Evolutionary conservation across 2,888 invertebrate genomes (phyloP), one percentile per base, ranked within the genome.

Genomic region (Elmis aenea): DNA sequence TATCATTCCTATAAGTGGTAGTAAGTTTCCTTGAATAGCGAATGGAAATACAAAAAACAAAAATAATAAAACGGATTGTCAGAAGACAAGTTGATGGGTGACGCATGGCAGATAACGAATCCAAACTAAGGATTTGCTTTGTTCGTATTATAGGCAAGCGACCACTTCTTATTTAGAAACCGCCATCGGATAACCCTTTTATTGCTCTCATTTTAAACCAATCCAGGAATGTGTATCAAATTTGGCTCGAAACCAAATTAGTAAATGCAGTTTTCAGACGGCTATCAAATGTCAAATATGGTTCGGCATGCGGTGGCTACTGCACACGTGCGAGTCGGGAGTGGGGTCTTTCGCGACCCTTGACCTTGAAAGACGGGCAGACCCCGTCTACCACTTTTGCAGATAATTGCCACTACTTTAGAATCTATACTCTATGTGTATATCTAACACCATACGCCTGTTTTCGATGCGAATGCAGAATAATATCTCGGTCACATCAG

Each of bases 161-260:
- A 44, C 46, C 39, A 44, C 46, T 49, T 50, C 52, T 50, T 55
- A 55, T 57, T 54, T 53, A 52, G 56, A 50, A 45, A 46, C 48
- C 45, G 50, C 50, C 51, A 50, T 48, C 49, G 44, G 51, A 53
- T 51, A 55, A 53, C 58, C 60, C 62, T 61, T 59, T 63, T 61
- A 57, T 61, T 61, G 57, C 55, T 57, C 58, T 57, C 55, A 51
- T 59, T 60, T 59, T 55, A 55, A 55, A 49, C 61, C 62, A 60
- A 59, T 61, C 52, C 54, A 42, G 60, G 64, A 61, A 64, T 64
- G 60, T 62, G 61, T 62, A 63, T 61, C 66, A 59, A 64, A 65
- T 64, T 66, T 64, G 64, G 64, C 52, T 63, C 55, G 65, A 66
- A 61, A 59, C 66, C 66, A 66, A 65, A 66, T 65, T 65, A 62